Evolutionary conservation across 2,797 vertebrate genomes (phyloP).

Genomic region (Avahi laniger): DNA sequence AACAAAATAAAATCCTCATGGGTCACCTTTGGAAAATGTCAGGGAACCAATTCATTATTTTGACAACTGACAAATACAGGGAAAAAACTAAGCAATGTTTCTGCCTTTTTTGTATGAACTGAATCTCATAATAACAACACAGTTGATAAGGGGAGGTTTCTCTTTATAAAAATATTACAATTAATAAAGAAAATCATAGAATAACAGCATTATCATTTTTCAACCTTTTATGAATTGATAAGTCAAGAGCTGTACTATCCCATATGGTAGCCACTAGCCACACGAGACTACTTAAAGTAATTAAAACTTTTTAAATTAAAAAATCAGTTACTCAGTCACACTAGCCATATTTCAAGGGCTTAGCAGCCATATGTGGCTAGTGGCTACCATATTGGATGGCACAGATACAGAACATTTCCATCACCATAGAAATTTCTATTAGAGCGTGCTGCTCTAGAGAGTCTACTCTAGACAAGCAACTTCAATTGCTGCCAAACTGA

Average conservation of each 20-base stretch:
- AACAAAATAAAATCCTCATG: neutral
- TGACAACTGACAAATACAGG: neutral
- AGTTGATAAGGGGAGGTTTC: neutral
- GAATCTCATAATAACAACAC: neutral
- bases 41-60: neutral
- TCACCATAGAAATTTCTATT: neutral
- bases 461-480: neutral
- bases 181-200: neutral
- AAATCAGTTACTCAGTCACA: neutral
- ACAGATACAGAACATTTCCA: neutral
- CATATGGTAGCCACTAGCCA: neutral
- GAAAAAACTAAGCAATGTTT: neutral
- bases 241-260: neutral
- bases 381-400: neutral
- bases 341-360: neutral
- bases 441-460: neutral
- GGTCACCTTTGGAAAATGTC: neutral
- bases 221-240: neutral
- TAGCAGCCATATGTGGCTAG: neutral
- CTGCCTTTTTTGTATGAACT: neutral
- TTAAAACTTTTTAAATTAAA: neutral
- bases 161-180: conserved; percentile 3
- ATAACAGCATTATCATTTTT: neutral
- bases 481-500: neutral
- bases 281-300: neutral